Percentiles rank a stretch among this genome's conserved stretches.
Evolutionary conservation across 2,888 invertebrate species (phyloP).

Genomic region (Aproaerema taeniolella): DNA sequence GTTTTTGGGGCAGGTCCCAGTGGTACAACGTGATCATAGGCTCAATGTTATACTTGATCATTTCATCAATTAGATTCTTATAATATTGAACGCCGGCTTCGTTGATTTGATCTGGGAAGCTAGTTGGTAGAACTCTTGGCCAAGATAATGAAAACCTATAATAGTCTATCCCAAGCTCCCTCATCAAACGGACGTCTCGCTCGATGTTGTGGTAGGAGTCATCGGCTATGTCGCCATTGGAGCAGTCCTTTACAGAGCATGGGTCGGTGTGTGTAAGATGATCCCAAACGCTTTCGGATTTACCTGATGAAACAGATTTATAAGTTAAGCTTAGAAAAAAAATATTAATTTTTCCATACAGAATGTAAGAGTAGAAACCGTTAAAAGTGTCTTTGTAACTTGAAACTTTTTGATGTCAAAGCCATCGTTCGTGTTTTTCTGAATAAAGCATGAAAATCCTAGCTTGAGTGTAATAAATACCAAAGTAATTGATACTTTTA

Average conservation of each 20-base stretch:
- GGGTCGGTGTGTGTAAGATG: slow-evolving; percentile 57
- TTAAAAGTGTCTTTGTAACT: too few relatives aligned
- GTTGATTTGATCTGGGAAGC: slow-evolving; percentile 58
- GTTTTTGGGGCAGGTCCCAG: slow-evolving; percentile 53
- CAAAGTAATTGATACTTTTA: too few relatives aligned
- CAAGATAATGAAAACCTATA: slow-evolving; percentile 74
- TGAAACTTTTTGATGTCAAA: too few relatives aligned
- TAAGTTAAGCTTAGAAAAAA: too few relatives aligned
- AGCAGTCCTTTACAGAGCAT: slow-evolving; percentile 58
- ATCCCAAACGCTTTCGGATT: slow-evolving; percentile 79
- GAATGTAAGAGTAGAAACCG: too few relatives aligned
- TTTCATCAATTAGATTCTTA: slow-evolving; percentile 72
- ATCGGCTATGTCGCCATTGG: slow-evolving; percentile 53
- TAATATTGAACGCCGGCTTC: slow-evolving; percentile 75
- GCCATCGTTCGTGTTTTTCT: too few relatives aligned
- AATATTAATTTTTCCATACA: too few relatives aligned
- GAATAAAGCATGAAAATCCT: too few relatives aligned
- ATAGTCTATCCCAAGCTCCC: slow-evolving; percentile 42
- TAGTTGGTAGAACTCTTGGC: slow-evolving; percentile 74
- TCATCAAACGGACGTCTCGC: slow-evolving; percentile 62
- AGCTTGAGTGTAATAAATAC: too few relatives aligned
- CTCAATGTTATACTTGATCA: slow-evolving; percentile 69
- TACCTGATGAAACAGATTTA: slow-evolving; percentile 59
- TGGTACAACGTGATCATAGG: slow-evolving; percentile 72
- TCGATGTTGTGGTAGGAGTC: slow-evolving; percentile 64